Percentiles rank a stretch among this genome's conserved stretches.
Conservation (phyloP, 2,888 invertebrate genomes). For the Dicroscelio sp. region DNA sequence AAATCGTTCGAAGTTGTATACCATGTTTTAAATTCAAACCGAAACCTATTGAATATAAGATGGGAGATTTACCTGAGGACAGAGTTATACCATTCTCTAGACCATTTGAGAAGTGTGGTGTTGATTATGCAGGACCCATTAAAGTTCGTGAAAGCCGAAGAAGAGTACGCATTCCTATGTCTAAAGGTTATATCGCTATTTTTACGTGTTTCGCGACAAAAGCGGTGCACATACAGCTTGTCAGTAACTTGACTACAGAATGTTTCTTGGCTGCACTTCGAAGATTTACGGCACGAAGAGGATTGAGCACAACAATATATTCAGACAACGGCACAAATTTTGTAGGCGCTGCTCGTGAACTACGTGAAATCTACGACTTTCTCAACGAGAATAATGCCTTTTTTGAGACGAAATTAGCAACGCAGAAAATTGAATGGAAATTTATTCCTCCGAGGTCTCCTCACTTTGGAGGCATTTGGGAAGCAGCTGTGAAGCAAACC, state of each 20-base stretch:
- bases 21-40: slow-evolving; percentile 63
- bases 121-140: slow-evolving; percentile 78
- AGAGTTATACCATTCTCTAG: too few species aligned
- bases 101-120: slow-evolving; percentile 43
- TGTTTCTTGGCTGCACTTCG: background rate
- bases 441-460: too few species aligned
- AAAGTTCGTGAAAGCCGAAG: slow-evolving; percentile 59
- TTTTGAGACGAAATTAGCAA: too few species aligned
- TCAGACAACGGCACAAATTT: background rate
- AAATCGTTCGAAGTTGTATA: slow-evolving; percentile 43
- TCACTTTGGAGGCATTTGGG: too few species aligned
- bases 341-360: background rate
- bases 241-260: background rate
- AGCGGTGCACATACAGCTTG: slow-evolving; percentile 45
- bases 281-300: background rate
- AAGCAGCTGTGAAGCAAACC: too few species aligned
- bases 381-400: too few species aligned
- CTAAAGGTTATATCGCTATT: slow-evolving; percentile 72
- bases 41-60: background rate
- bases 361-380: background rate
- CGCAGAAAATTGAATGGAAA: too few species aligned
- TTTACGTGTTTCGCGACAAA: slow-evolving; percentile 73
- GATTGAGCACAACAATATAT: background rate
- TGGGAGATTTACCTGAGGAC: background rate
- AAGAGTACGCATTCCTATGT: slow-evolving; percentile 36